phyloP scores from a whole-genome alignment of 2,888 invertebrate genomes.

The Agrilus biguttatus region DNA sequence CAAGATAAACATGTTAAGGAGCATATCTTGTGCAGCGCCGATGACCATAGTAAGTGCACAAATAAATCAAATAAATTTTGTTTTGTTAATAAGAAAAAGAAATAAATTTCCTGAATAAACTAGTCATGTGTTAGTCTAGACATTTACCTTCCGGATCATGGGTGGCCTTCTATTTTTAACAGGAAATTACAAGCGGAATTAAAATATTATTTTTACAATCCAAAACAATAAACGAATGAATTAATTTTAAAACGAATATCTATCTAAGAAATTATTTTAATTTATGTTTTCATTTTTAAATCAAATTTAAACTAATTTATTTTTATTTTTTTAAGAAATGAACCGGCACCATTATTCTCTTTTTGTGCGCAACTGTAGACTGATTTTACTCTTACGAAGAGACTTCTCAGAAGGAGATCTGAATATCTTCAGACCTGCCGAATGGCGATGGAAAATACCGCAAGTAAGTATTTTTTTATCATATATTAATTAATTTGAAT shows the following conservation, averaged over 20 bases:
- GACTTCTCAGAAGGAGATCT: conserved; percentile 88
- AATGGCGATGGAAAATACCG: conserved; percentile 96
- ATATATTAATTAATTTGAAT: neutral
- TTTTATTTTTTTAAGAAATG: conserved; percentile 57
- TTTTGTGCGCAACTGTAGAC: conserved; percentile 91
- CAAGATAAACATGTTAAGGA: conserved; percentile 87
- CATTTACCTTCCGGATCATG: too few relatives aligned
- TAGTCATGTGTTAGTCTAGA: too few relatives aligned
- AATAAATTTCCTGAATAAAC: too few relatives aligned
- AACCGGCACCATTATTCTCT: conserved; percentile 97
- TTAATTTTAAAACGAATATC: neutral
- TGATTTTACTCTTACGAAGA: conserved; percentile 75
- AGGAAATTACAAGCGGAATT: neutral
- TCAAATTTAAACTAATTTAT: too few relatives aligned
- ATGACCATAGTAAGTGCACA: conserved; percentile 77
- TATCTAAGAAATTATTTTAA: neutral
- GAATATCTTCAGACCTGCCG: conserved; percentile 91
- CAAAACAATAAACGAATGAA: neutral
- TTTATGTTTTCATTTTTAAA: neutral
- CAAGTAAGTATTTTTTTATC: conserved; percentile 42
- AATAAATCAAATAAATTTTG: too few relatives aligned
- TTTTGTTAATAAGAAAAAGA: neutral
- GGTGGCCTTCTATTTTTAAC: too few relatives aligned
- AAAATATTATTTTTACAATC: neutral
- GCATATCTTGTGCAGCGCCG: conserved; percentile 91